Base-by-base conservation (phyloP, 2,797 vertebrate genomes). In the Mormyrops boulengeri region DNA sequence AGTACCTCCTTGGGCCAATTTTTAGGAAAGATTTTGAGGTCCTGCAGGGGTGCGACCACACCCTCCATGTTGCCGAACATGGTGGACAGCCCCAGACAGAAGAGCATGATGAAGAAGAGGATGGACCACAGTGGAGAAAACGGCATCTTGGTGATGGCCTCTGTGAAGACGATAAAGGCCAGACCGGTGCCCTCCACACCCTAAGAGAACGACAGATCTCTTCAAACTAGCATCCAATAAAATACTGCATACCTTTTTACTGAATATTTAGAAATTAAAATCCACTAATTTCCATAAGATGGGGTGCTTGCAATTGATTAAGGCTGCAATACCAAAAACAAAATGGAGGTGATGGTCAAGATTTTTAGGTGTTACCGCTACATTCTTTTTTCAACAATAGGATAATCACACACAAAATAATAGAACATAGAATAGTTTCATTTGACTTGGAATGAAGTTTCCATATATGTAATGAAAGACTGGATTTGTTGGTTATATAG, bases 1-100 rank as follows among this genome's bases (percentile, higher is more conserved):
- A 95, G 0, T 77, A 94, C 53, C 91, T 97, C 96, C 91, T 97
- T 97, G 41, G 96, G 96, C 91, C 95, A 95, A 90, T 92, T 95
- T 14, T 93, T 3, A 0, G 96, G 91, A 82, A 95, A 3, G 6
- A 96, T 0, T 6, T 93, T 93, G 52, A 97, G 94, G 57, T 97
- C 2, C 1, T 4, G 62, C 62, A 97, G 90, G 84, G 96, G 96
- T 52, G 96, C 96, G 0, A 66, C 9, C 62, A 66, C 62, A 30
- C 96, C 96, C 92, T 97, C 96, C 89, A 96, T 66, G 62, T 1
- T 66, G 9, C 1, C 62, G n/a, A 90, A 89, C 38, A 90, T 73
- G 77, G 53, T 19, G 8, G 80, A 84, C 7, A 84, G 44, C 17
- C 80, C 80, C 80, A 84, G 80, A 4, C 80, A 84, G 41, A 84